A percentile compares a stretch with the other conserved stretches of the same genome.
These are phyloP conservation scores for Anarhynchus alexandrinus DNA, from an alignment of 2,113 vertebrate genomes.

Conservation along the genomic window DNA sequence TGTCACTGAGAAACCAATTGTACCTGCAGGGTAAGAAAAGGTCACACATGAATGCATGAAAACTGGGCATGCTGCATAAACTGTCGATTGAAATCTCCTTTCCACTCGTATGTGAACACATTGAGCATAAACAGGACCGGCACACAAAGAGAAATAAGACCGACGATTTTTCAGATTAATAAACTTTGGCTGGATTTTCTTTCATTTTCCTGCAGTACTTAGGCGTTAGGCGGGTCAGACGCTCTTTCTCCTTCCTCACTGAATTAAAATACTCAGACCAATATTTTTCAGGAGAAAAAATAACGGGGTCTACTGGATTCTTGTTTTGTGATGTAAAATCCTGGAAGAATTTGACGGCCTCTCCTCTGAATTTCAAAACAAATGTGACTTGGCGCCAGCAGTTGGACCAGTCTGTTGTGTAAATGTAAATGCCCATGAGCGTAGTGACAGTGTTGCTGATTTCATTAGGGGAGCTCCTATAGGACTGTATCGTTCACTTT, in stretches of 20 bases:
- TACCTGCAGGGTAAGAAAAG: slow-evolving; percentile 1
- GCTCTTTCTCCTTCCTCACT: background rate
- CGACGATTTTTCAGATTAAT: background rate
- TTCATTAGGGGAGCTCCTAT: background rate
- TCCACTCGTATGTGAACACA: background rate
- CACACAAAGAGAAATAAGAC: background rate
- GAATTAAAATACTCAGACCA: background rate
- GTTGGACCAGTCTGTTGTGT: background rate
- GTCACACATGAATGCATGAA: background rate
- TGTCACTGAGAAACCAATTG: slow-evolving; percentile 21
- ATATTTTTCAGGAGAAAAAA: background rate
- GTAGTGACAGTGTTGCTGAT: fast-evolving
- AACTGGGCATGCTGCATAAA: slow-evolving; percentile 1
- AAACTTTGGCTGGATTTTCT: background rate
- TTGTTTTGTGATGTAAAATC: background rate
- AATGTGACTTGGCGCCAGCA: background rate
- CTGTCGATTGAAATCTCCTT: slow-evolving; percentile 19
- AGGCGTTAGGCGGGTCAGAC: fast-evolving
- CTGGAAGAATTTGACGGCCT: background rate
- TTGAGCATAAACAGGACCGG: background rate
- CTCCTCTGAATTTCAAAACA: background rate
- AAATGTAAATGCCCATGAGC: background rate
- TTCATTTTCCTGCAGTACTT: background rate
- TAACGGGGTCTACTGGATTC: background rate
- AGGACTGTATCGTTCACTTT: background rate